Evolutionary conservation across 2,797 vertebrate species (phyloP).

Genomic region (Acridotheres tristis): DNA sequence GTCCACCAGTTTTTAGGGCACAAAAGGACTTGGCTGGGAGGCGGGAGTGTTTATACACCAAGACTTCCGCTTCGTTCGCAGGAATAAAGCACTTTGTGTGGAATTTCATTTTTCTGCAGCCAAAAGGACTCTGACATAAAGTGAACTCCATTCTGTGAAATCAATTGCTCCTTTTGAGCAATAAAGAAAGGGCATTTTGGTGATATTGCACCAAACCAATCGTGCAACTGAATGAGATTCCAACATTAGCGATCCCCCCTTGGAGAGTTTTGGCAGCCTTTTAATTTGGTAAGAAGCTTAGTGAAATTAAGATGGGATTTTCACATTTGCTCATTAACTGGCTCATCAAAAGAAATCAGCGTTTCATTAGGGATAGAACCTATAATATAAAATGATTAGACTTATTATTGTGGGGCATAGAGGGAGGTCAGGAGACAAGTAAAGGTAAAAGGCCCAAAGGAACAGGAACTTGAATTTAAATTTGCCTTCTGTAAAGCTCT

Average conservation of each 20-base stretch:
- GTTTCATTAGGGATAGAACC: not conserved
- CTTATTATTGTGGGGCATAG: not conserved
- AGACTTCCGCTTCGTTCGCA: not conserved
- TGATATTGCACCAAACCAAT: not conserved
- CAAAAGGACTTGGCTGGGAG: not conserved
- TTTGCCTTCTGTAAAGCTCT: not conserved
- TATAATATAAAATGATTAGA: not conserved
- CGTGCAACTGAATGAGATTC: rapidly evolving
- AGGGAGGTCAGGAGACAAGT: not conserved
- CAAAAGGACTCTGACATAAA: not conserved
- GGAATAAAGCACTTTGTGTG: rapidly evolving
- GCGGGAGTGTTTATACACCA: not conserved
- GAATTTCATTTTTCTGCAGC: not conserved
- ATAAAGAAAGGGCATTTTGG: not conserved
- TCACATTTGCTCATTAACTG: not conserved
- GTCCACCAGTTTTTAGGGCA: not conserved
- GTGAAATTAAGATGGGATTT: constrained; percentile 30
- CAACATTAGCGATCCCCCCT: not conserved
- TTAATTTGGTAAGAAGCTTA: not conserved
- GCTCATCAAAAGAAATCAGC: not conserved
- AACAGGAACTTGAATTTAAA: not conserved
- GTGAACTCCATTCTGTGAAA: not conserved
- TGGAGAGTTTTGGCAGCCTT: not conserved
- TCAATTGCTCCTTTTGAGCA: not conserved
- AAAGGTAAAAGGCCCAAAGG: not conserved